A percentile compares a stretch with the other conserved stretches of the same genome.
Evolutionary conservation across 2,888 invertebrate species (phyloP).

Genomic region (Dorcus parallelipipedus): DNA sequence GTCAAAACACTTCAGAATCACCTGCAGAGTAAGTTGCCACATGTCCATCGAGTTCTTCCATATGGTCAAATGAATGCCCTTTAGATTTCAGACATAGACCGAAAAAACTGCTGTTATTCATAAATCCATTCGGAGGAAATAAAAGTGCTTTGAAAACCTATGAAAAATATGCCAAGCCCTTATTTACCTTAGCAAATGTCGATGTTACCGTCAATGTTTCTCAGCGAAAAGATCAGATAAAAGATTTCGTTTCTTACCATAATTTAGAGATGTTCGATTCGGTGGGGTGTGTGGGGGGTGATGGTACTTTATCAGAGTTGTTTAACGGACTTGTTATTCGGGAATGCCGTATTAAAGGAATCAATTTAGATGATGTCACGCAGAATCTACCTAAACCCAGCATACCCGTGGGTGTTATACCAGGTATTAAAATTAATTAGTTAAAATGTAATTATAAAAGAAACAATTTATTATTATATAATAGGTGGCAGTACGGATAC

Average conservation of each 20-base stretch:
- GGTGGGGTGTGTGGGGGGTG: constrained; percentile 79
- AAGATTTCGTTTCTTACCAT: constrained; percentile 60
- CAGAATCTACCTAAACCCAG: constrained; percentile 51
- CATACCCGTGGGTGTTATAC: constrained; percentile 61
- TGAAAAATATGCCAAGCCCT: constrained; percentile 66
- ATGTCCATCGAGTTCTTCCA: not conserved
- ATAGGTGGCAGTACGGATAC: constrained; percentile 71
- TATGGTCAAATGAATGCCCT: constrained; percentile 20
- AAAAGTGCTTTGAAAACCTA: constrained; percentile 69
- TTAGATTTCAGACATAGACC: constrained; percentile 60
- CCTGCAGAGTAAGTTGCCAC: constrained; percentile 48
- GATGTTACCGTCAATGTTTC: constrained; percentile 67
- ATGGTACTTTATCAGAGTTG: constrained; percentile 81
- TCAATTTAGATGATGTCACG: constrained; percentile 55
- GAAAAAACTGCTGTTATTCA: constrained; percentile 69
- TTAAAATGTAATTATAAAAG: not conserved
- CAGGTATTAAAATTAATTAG: constrained; percentile 38
- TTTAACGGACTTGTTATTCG: constrained; percentile 68
- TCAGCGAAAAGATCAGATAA: constrained; percentile 73
- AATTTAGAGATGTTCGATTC: constrained; percentile 62
- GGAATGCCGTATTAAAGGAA: constrained; percentile 52
- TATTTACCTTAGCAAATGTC: constrained; percentile 63
- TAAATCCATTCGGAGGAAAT: constrained; percentile 83
- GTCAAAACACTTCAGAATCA: constrained; percentile 57
- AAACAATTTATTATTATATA: constrained; percentile 33